Conservation (phyloP, 2,113 vertebrate species). For the Corydoras maculifer region DNA sequence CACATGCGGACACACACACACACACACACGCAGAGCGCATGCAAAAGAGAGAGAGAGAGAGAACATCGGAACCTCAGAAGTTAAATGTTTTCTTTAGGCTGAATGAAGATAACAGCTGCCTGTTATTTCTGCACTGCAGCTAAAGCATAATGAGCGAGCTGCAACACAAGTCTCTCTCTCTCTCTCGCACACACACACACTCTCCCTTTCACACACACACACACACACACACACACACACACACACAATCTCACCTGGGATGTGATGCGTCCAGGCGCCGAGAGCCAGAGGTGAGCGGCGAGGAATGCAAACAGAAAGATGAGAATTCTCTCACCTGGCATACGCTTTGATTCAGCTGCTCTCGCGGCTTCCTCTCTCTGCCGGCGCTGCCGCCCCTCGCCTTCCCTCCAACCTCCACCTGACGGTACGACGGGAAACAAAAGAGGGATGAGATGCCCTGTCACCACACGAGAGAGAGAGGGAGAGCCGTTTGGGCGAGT, state of each 20-base stretch:
- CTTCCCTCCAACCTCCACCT: conserved; percentile 8
- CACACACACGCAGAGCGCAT: too few relatives aligned
- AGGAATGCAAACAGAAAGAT: conserved; percentile 9
- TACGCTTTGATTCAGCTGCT: background rate
- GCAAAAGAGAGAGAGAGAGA: conserved; percentile 7
- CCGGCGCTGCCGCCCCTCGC: background rate
- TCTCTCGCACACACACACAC: background rate
- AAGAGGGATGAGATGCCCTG: background rate
- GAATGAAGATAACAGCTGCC: conserved; percentile 17
- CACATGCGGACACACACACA: too few relatives aligned
- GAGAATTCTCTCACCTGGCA: conserved; percentile 21
- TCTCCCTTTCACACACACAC: conserved; percentile 21
- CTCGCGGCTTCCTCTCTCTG: background rate
- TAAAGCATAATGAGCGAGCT: conserved; percentile 2
- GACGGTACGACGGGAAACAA: conserved; percentile 4
- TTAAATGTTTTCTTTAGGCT: conserved; percentile 7
- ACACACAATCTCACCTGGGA: conserved; percentile 31
- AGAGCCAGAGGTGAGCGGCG: conserved; percentile 1
- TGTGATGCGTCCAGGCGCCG: conserved; percentile 11
- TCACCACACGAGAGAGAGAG: background rate
- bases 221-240: conserved; percentile 25
- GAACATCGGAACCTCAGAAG: too few relatives aligned
- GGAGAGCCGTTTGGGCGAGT: conserved; percentile 29
- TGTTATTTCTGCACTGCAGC: conserved; percentile 42
- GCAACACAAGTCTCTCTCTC: conserved; percentile 9